Percentiles rank a stretch among this genome's conserved stretches.
phyloP scores from a whole-genome alignment of 2,797 vertebrate genomes.

The Siniperca obscura region DNA sequence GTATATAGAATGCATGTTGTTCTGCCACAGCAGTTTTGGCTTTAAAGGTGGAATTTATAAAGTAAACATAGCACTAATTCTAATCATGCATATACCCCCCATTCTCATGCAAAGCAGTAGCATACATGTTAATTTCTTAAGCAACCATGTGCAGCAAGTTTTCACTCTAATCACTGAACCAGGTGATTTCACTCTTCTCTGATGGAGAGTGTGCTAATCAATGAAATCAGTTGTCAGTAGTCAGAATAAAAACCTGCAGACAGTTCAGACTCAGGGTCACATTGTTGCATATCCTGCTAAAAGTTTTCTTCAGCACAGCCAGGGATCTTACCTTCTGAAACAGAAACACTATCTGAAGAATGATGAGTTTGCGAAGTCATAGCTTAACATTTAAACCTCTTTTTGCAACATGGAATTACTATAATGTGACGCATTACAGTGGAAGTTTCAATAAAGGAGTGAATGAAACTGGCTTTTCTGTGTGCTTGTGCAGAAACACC shows the following conservation, averaged over 20 bases:
- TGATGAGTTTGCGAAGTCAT: background rate
- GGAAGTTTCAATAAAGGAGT: constrained; percentile 87
- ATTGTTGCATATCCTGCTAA: background rate
- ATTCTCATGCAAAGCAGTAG: constrained; percentile 1
- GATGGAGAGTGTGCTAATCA: constrained; percentile 5
- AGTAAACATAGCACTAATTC: background rate
- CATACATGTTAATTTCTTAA: background rate
- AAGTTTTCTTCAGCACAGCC: background rate
- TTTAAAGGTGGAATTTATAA: background rate
- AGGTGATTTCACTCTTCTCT: constrained; percentile 29
- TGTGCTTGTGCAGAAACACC: constrained; percentile 86
- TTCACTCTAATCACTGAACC: constrained; percentile 28
- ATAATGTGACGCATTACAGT: constrained; percentile 86
- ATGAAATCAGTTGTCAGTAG: constrained; percentile 27
- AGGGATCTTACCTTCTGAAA: background rate
- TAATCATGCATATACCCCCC: background rate
- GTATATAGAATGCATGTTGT: background rate
- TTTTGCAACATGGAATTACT: constrained; percentile 85
- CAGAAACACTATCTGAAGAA: constrained; percentile 5
- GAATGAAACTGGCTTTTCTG: constrained; percentile 89
- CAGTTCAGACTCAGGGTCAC: background rate
- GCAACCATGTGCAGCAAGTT: background rate
- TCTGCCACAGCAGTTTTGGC: background rate
- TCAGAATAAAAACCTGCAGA: constrained; percentile 16
- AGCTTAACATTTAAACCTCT: constrained; percentile 81